These are phyloP conservation scores for Cosmia pyralina DNA, from an alignment of 2,888 invertebrate genomes.

Conservation along the genomic window DNA sequence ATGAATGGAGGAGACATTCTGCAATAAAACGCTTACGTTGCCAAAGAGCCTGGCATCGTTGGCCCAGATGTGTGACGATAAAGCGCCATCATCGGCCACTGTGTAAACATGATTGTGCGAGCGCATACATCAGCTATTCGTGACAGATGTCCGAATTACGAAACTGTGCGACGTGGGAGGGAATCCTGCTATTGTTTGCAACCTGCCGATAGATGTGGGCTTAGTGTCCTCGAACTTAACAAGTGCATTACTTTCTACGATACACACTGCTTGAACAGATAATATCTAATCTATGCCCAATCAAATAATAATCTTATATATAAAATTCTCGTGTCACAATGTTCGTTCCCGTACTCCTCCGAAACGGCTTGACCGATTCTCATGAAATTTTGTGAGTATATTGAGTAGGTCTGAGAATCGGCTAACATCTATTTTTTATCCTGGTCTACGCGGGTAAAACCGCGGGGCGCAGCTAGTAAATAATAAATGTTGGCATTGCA, in stretches of 20 bases:
- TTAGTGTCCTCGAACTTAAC: constrained; percentile 65
- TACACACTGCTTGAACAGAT: not conserved
- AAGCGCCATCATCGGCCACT: constrained; percentile 61
- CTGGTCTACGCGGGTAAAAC: no score
- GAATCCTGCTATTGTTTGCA: constrained; percentile 63
- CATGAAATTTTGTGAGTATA: no score
- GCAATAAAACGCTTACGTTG: constrained; percentile 51
- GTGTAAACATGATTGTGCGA: constrained; percentile 70
- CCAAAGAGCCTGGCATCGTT: constrained; percentile 45
- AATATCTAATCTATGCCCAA: not conserved
- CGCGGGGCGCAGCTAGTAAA: no score
- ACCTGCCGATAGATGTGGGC: constrained; percentile 51
- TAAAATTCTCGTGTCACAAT: no score
- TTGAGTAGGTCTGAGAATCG: no score
- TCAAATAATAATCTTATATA: no score
- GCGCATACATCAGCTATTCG: constrained; percentile 79
- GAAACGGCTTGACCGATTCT: no score
- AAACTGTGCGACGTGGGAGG: constrained; percentile 70
- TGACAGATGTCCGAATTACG: constrained; percentile 82
- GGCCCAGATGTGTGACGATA: constrained; percentile 64
- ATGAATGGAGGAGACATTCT: constrained; percentile 43
- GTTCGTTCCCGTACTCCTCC: no score
- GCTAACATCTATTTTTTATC: no score
- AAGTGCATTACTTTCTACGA: constrained; percentile 72
- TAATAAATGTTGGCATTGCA: not conserved